A percentile compares a stretch with the other conserved stretches of the same genome.
phyloP scores from a whole-genome alignment of 2,113 vertebrate species.

The Himantopus leucocephalus region DNA sequence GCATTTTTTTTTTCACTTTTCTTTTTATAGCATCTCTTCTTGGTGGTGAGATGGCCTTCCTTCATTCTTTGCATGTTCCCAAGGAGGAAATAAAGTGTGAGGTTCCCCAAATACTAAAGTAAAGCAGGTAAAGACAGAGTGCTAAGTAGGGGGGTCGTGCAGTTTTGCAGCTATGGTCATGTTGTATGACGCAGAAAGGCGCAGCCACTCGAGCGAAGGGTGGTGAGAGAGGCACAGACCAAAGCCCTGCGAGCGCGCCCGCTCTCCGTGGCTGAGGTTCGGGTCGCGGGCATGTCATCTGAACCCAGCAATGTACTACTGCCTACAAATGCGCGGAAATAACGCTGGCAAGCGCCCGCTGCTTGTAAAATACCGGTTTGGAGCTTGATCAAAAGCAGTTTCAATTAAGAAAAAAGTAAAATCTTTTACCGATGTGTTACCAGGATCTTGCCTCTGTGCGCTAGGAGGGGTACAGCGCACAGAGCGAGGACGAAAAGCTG shows the following conservation, averaged over 20 bases:
- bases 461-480: neutral
- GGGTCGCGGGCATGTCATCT: rapidly evolving
- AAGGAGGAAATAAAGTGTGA: neutral
- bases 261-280: rapidly evolving
- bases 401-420: too few relatives aligned
- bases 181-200: rapidly evolving
- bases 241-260: neutral
- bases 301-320: rapidly evolving
- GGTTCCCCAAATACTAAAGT: neutral
- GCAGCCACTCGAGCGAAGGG: neutral
- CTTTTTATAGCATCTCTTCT: neutral
- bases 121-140: neutral
- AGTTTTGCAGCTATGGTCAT: rapidly evolving
- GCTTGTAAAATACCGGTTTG: neutral
- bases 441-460: too few relatives aligned
- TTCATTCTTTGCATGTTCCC: neutral
- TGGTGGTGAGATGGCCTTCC: neutral
- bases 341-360: rapidly evolving
- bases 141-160: neutral
- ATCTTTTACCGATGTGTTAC: too few relatives aligned
- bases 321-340: neutral
- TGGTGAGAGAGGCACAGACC: rapidly evolving
- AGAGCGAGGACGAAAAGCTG: too few relatives aligned
- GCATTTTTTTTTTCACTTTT: neutral
- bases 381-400: neutral